phyloP scores from a whole-genome alignment of 2,888 invertebrate species.

The Zeuzera pyrina region DNA sequence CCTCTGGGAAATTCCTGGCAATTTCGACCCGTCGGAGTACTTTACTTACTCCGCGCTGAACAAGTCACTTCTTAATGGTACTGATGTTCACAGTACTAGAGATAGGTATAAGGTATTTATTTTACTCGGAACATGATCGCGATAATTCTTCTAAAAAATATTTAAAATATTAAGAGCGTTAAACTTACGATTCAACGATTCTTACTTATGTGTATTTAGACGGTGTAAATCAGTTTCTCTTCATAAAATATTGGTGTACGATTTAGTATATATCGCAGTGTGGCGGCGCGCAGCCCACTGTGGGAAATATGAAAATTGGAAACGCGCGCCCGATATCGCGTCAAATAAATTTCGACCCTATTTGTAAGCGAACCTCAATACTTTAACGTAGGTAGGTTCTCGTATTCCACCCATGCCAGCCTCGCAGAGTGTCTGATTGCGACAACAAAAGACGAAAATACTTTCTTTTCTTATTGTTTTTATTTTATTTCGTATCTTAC shows the following conservation, averaged over 20 bases:
- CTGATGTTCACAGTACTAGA: neutral
- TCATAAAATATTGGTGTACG: constrained; percentile 54
- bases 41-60: constrained; percentile 32
- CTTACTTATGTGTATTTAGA: too few species aligned
- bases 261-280: constrained; percentile 42
- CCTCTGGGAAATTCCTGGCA: constrained; percentile 49
- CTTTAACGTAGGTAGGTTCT: constrained; percentile 26
- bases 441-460: constrained; percentile 24
- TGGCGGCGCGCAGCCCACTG: constrained; percentile 31
- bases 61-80: constrained; percentile 25
- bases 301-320: constrained; percentile 69
- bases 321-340: constrained; percentile 39
- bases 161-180: too few species aligned
- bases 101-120: neutral
- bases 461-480: constrained; percentile 13
- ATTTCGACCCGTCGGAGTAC: too few species aligned
- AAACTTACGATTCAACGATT: too few species aligned
- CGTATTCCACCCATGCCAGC: neutral
- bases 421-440: constrained; percentile 20
- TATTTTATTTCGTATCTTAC: too few species aligned
- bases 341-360: constrained; percentile 56
- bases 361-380: constrained; percentile 47
- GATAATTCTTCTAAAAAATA: too few species aligned
- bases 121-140: too few species aligned
- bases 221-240: constrained; percentile 42